Conservation (phyloP, 2,888 invertebrate species). For the Pristionchus mayeri region DNA sequence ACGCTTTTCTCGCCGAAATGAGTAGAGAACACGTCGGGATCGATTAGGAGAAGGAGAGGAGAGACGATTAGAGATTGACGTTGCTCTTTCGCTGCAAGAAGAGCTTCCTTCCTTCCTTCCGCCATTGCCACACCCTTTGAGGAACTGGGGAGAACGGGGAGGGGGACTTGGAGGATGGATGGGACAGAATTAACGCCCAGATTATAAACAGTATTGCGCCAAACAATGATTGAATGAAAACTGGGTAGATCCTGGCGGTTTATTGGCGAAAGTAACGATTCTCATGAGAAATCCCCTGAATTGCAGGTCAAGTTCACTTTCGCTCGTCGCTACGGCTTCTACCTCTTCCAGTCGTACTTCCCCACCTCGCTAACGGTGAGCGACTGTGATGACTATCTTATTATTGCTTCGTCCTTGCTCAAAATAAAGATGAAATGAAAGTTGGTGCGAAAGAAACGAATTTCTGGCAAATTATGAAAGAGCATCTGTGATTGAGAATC, state of each 20-base stretch:
- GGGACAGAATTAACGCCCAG: too few species aligned
- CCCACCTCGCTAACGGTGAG: conserved; percentile 71
- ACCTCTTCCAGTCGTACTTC: conserved; percentile 76
- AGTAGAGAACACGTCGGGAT: conserved; percentile 22
- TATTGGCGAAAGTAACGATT: not conserved
- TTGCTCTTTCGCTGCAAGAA: not conserved
- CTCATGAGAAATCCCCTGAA: not conserved
- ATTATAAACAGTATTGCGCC: too few species aligned
- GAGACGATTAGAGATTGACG: conserved; percentile 21
- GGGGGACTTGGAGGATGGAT: too few species aligned
- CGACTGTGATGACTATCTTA: too few species aligned
- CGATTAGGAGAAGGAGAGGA: not conserved
- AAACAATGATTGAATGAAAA: too few species aligned
- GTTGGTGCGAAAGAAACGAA: too few species aligned
- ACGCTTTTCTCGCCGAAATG: not conserved
- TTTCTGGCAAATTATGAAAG: too few species aligned
- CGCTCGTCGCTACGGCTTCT: conserved; percentile 76
- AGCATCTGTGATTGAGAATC: too few species aligned
- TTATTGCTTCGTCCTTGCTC: too few species aligned
- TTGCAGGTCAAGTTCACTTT: conserved; percentile 76
- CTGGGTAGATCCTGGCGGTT: too few species aligned
- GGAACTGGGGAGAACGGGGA: not conserved
- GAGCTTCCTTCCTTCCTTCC: too few species aligned
- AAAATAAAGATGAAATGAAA: too few species aligned
- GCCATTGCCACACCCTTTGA: not conserved